A percentile compares a stretch with the other conserved stretches of the same genome.
Conservation (phyloP, 2,888 invertebrate genomes). For the Subacronicta megacephala region DNA sequence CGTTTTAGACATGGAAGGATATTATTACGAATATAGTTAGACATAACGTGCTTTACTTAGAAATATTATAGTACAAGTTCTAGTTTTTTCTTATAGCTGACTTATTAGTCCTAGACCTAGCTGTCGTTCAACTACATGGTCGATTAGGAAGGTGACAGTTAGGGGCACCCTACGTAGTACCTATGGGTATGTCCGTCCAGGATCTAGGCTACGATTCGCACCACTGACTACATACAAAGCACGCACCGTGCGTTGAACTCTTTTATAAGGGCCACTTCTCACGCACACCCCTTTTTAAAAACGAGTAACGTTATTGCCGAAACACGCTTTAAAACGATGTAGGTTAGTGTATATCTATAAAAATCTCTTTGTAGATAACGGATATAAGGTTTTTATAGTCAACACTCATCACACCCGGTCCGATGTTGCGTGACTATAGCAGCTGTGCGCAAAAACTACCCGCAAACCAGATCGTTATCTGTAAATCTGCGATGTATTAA, state of each 20-base stretch:
- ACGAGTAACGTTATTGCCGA: slow-evolving; percentile 41
- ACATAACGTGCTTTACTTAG: slow-evolving; percentile 5
- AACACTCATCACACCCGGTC: slow-evolving; percentile 64
- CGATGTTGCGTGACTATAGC: slow-evolving; percentile 74
- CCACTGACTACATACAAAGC: slow-evolving; percentile 78
- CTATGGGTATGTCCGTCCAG: slow-evolving; percentile 62
- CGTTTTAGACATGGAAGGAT: slow-evolving; percentile 12
- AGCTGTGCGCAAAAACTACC: slow-evolving; percentile 62
- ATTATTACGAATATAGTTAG: slow-evolving; percentile 6
- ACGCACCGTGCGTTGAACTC: slow-evolving; percentile 87
- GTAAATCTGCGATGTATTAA: slow-evolving; percentile 26
- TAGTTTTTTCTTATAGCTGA: slow-evolving; percentile 8
- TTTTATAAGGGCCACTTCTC: slow-evolving; percentile 85
- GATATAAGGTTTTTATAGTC: slow-evolving; percentile 73
- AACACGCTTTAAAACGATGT: slow-evolving; percentile 66
- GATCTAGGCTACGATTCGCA: slow-evolving; percentile 74
- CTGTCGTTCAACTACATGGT: too few species aligned
- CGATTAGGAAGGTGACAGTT: slow-evolving; percentile 32
- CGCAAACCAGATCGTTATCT: slow-evolving; percentile 38
- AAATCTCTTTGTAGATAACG: slow-evolving; percentile 66
- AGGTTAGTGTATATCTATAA: slow-evolving; percentile 68
- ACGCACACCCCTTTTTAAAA: slow-evolving; percentile 68
- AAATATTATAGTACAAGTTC: background rate
- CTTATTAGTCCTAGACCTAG: slow-evolving; percentile 11
- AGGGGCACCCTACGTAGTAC: slow-evolving; percentile 35